Conservation (phyloP, 2,888 invertebrate genomes). For the Calliphora vomitoria region DNA sequence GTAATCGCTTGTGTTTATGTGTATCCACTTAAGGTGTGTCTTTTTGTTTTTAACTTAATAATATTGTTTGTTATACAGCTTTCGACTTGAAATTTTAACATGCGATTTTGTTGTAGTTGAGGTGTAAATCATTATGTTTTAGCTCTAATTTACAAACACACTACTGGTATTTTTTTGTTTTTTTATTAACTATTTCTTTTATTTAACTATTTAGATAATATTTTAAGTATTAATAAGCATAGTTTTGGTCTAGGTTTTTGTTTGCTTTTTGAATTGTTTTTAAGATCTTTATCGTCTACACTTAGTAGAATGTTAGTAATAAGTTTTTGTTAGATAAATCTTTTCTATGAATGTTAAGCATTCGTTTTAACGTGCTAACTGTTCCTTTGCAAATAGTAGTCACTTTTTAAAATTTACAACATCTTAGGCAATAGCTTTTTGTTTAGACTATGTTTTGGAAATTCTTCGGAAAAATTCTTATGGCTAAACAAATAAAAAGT, state of each 20-base stretch:
- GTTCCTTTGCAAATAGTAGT: no score
- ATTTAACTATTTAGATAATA: constrained; percentile 46
- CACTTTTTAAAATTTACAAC: no score
- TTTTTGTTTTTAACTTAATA: constrained; percentile 21
- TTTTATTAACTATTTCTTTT: constrained; percentile 32
- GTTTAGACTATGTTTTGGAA: no score
- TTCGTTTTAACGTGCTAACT: no score
- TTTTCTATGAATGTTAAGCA: no score
- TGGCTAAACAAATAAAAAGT: no score
- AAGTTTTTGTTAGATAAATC: no score
- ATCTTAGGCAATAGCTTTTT: no score
- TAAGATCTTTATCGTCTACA: not conserved
- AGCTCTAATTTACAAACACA: not conserved
- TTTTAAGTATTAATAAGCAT: not conserved
- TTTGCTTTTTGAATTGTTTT: not conserved
- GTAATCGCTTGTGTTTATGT: not conserved
- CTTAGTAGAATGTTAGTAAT: not conserved
- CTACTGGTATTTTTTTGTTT: constrained; percentile 21
- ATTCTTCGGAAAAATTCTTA: no score
- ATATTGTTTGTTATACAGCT: not conserved
- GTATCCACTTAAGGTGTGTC: constrained; percentile 39
- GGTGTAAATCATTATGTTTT: constrained; percentile 63
- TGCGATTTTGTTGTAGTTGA: constrained; percentile 50
- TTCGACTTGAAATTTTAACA: constrained; percentile 38
- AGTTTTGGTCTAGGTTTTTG: not conserved